Conservation (phyloP, 2,113 vertebrate genomes). For the Tautogolabrus adspersus region DNA sequence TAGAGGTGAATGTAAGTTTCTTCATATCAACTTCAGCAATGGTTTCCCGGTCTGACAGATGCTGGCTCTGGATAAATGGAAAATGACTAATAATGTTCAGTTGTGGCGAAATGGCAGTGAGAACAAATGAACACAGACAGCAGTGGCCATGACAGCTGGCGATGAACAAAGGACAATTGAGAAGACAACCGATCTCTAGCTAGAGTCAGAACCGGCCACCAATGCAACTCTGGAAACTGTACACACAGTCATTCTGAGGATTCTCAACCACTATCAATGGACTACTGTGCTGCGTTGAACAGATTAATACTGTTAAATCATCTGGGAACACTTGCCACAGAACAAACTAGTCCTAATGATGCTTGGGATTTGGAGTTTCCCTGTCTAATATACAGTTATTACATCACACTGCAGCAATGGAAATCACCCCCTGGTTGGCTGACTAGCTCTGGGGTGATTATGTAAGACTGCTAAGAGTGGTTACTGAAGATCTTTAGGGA, state of each 20-base stretch:
- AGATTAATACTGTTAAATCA: slow-evolving; percentile 51
- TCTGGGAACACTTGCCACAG: slow-evolving; percentile 20
- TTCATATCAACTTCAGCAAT: too few species aligned
- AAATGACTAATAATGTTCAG: slow-evolving; percentile 38
- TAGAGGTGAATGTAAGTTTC: too few species aligned
- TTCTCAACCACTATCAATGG: slow-evolving; percentile 31
- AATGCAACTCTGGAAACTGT: slow-evolving; percentile 29
- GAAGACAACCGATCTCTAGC: slow-evolving; percentile 23
- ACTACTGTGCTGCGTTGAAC: slow-evolving; percentile 46
- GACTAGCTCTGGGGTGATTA: slow-evolving; percentile 33
- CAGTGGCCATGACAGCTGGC: slow-evolving; percentile 23
- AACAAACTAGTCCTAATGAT: slow-evolving; percentile 53
- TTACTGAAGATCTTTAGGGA: neutral
- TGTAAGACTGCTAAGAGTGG: neutral
- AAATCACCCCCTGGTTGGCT: slow-evolving; percentile 27
- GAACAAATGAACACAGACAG: slow-evolving; percentile 14
- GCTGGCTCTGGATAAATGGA: slow-evolving; percentile 7
- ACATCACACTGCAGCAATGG: slow-evolving; percentile 32
- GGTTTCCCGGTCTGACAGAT: slow-evolving; percentile 1
- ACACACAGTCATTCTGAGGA: neutral
- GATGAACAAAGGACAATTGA: slow-evolving; percentile 52
- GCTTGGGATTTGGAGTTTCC: slow-evolving; percentile 58
- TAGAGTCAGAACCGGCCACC: slow-evolving; percentile 51
- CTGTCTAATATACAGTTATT: slow-evolving; percentile 58
- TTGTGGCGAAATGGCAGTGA: slow-evolving; percentile 19